A percentile compares a stretch with the other conserved stretches of the same genome.
These are phyloP conservation scores for Lycia hirtaria DNA, from an alignment of 2,888 invertebrate genomes.

Conservation along the genomic window DNA sequence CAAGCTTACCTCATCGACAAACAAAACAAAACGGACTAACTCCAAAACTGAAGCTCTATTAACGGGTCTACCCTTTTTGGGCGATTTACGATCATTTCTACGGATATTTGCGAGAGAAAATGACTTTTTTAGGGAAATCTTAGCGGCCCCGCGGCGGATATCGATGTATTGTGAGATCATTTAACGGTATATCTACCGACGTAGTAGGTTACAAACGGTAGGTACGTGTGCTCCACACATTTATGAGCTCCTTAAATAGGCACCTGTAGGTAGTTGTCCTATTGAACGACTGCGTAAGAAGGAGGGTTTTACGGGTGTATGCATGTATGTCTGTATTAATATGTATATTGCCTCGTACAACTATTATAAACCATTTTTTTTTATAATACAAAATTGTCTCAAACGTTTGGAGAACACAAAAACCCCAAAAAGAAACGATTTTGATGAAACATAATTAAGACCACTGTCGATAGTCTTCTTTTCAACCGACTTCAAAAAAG, in stretches of 20 bases:
- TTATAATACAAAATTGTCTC: no score
- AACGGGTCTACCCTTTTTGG: slow-evolving; percentile 63
- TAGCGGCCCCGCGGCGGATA: slow-evolving; percentile 50
- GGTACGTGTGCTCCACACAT: not conserved
- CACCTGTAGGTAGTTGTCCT: not conserved
- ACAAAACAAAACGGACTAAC: slow-evolving; percentile 33
- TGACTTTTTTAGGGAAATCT: slow-evolving; percentile 64
- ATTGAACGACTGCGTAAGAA: no score
- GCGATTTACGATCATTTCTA: slow-evolving; percentile 59
- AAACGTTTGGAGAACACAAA: no score
- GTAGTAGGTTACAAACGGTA: slow-evolving; percentile 9
- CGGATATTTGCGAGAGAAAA: slow-evolving; percentile 48
- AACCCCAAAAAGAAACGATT: no score
- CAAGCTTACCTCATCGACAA: slow-evolving; percentile 11
- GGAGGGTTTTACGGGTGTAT: no score
- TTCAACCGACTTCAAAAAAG: no score
- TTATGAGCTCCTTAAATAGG: slow-evolving; percentile 8
- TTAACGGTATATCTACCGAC: slow-evolving; percentile 42
- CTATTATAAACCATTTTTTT: no score
- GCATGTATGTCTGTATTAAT: no score
- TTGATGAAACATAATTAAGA: no score
- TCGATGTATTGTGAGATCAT: slow-evolving; percentile 50
- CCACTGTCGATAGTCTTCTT: no score
- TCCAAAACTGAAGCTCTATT: slow-evolving; percentile 52
- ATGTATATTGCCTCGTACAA: no score